Conservation (phyloP, 2,797 vertebrate species). For the Gymnocypris eckloni region DNA sequence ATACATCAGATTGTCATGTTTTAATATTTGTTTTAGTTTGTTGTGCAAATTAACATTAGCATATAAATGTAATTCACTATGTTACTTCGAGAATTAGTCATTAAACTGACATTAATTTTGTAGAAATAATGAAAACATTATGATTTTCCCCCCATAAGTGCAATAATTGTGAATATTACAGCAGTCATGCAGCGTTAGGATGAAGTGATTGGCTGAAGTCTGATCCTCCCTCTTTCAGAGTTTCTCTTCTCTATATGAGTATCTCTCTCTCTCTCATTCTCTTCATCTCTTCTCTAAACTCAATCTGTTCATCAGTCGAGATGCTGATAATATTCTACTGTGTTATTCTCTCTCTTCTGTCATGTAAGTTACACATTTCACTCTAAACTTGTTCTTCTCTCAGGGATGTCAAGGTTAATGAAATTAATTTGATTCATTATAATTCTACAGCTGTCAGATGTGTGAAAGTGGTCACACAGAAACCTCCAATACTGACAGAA, state of each 20-base stretch:
- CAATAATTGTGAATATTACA: not conserved
- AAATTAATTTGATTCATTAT: not conserved
- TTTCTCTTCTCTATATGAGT: slow-evolving; percentile 24
- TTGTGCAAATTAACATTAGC: not conserved
- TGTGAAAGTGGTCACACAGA: slow-evolving; percentile 56
- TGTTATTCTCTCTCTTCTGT: too few species aligned
- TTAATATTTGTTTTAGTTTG: too few species aligned
- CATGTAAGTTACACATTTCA: too few species aligned
- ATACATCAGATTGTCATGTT: too few species aligned
- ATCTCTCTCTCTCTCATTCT: not conserved
- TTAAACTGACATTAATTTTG: not conserved
- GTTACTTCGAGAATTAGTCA: not conserved
- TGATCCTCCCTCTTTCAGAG: slow-evolving; percentile 6
- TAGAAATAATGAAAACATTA: not conserved
- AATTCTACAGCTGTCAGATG: slow-evolving; percentile 57
- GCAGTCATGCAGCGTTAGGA: not conserved
- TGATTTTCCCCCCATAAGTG: too few species aligned
- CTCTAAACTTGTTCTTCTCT: too few species aligned
- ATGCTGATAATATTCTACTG: too few species aligned
- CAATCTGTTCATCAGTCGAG: too few species aligned
- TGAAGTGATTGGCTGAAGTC: not conserved
- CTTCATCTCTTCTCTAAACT: too few species aligned
- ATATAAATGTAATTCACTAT: not conserved
- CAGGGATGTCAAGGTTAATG: too few species aligned
- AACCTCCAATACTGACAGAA: slow-evolving; percentile 38